Base-by-base conservation (phyloP, 2,113 vertebrate genomes). In the Heterotis niloticus region DNA sequence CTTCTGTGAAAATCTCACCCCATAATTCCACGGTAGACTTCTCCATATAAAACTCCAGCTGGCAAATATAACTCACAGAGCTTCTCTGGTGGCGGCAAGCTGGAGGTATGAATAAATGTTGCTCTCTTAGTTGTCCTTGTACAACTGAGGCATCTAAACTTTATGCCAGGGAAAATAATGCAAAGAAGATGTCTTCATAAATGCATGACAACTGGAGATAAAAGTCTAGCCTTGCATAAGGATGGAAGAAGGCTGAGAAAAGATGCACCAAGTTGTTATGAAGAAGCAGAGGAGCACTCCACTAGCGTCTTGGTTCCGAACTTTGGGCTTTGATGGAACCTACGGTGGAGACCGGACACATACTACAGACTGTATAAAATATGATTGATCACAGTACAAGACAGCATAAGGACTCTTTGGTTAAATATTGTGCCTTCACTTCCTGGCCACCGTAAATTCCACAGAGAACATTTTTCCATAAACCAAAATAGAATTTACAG, bases 401-500 rank as follows among this genome's bases (percentile, higher is more conserved):
- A n/a, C n/a, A n/a, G n/a, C n/a, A n/a, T n/a, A n/a, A n/a, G 34
- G 34, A 44, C 29, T 11, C 68, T 20, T 44, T 34, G n/a, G 29
- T 82, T 85, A 86, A 82, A 75, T 59, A 67, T 57, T 74, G 59
- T 54, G 77, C 69, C 34, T 54, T 67, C 28, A 23, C 34, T 44
- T 20, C 16, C 9, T 1, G 7, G 18, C 44, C 26, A 75, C 20
- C 34, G 51, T 24, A 24, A 75, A 18, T 78, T 70, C 81, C 64
- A 59, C 20, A 20, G 62, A 79, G 81, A 60, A 83, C 77, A 68
- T 81, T 74, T 62, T 79, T 67, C 81, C 79, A 80, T 17, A 67
- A 24, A 62, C 66, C 81, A 80, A 74, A 80, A 79, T 75, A 76
- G 80, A 82, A 84, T 80, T 83, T 79, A 85, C 79, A 84, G 34